Evolutionary conservation across 2,888 invertebrate genomes (phyloP).

Genomic region (Norana najaformis): DNA sequence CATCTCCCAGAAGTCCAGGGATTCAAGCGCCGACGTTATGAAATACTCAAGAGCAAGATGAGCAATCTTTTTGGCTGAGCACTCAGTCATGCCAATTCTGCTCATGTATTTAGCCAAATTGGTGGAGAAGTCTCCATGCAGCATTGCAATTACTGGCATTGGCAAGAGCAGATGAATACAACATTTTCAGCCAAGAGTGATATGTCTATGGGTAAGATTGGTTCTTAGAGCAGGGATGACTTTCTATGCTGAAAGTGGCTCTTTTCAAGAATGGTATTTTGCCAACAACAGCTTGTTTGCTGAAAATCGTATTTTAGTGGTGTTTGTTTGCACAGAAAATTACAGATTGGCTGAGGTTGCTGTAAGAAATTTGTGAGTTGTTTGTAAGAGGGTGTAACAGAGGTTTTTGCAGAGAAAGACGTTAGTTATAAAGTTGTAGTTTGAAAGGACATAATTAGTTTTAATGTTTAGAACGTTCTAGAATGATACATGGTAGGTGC

Average conservation of each 20-base stretch:
- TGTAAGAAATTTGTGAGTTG: background rate
- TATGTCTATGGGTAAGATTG: background rate
- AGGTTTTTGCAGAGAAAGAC: background rate
- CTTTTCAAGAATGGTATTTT: background rate
- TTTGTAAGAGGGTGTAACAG: background rate
- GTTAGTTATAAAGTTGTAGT: background rate
- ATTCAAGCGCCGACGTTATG: slow-evolving; percentile 41
- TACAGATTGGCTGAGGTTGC: background rate
- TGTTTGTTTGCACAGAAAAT: no score
- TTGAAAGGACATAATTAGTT: background rate
- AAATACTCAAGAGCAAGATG: slow-evolving; percentile 39
- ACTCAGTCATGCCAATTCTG: background rate
- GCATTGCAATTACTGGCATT: no score
- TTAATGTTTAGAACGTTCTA: background rate
- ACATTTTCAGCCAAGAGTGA: slow-evolving; percentile 13
- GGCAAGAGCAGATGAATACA: background rate
- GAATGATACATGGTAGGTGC: background rate
- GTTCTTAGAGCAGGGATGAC: background rate
- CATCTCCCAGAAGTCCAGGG: slow-evolving; percentile 40
- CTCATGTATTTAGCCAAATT: background rate
- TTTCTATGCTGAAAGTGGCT: background rate
- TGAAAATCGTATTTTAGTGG: background rate
- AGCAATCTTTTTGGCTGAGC: background rate
- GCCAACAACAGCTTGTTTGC: background rate
- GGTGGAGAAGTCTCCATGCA: no score